Conservation (phyloP, 2,113 vertebrate genomes). For the Rynchops niger region DNA sequence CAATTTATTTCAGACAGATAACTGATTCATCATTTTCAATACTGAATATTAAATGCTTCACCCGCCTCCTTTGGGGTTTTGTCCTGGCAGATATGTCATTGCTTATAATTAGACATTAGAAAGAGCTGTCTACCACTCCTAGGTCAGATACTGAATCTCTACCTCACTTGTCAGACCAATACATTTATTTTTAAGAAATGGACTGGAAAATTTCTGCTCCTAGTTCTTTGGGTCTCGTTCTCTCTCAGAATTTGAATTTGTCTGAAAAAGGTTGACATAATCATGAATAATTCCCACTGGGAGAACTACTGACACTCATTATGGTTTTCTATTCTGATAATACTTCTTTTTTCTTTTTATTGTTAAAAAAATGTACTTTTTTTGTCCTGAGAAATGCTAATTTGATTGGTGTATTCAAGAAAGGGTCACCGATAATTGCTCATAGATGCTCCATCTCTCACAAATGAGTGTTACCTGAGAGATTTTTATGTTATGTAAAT, state of each 20-base stretch:
- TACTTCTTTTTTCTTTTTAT: background rate
- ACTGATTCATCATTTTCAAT: background rate
- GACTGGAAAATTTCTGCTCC: background rate
- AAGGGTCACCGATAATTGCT: background rate
- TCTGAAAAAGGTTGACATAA: constrained; percentile 38
- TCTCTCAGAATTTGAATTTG: constrained; percentile 4
- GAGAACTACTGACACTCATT: constrained; percentile 17
- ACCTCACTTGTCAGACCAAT: background rate
- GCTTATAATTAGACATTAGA: constrained; percentile 1
- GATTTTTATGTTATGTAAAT: background rate
- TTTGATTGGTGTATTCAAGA: constrained; percentile 12
- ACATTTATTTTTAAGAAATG: background rate
- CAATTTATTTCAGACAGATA: background rate
- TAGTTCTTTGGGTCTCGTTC: background rate
- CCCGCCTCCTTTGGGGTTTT: background rate
- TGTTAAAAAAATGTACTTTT: background rate
- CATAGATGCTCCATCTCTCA: background rate
- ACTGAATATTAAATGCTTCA: background rate
- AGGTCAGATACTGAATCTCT: background rate
- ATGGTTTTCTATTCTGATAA: constrained; percentile 22
- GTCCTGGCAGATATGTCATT: background rate
- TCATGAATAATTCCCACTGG: constrained; percentile 36
- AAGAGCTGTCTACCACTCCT: background rate
- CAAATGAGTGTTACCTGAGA: background rate
- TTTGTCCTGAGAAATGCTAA: constrained; percentile 14